These are phyloP conservation scores for Anableps anableps DNA, from an alignment of 2,797 vertebrate species.

Conservation along the genomic window DNA sequence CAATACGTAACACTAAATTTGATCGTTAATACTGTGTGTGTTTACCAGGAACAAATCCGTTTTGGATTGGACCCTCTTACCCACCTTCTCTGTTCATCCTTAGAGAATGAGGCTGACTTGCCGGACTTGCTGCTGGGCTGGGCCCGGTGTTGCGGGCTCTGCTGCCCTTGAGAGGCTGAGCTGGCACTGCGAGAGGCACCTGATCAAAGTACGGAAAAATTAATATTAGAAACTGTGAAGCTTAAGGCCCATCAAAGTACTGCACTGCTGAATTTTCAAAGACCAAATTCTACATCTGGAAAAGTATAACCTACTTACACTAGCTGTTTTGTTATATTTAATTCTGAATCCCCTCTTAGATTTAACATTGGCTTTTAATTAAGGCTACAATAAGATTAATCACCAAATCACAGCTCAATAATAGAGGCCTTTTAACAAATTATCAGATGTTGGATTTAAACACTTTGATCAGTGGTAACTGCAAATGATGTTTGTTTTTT, in stretches of 20 bases:
- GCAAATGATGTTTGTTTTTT: too few species aligned
- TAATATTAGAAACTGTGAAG: not conserved
- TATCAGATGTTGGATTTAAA: not conserved
- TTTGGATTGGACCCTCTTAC: constrained; percentile 14
- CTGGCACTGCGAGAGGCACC: constrained; percentile 38
- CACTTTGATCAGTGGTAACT: not conserved
- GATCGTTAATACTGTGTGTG: not conserved
- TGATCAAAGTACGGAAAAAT: constrained; percentile 30
- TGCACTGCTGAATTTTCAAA: not conserved
- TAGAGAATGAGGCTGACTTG: constrained; percentile 49
- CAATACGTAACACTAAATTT: not conserved
- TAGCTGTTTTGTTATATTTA: not conserved
- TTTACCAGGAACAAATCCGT: not conserved
- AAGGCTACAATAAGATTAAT: not conserved
- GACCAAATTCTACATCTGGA: not conserved
- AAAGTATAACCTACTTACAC: not conserved
- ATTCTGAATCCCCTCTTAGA: not conserved
- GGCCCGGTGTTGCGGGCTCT: constrained; percentile 25
- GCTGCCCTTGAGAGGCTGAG: constrained; percentile 37
- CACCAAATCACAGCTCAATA: not conserved
- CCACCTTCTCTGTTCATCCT: constrained; percentile 72
- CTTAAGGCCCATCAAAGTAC: not conserved
- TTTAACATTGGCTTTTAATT: not conserved
- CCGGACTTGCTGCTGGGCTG: constrained; percentile 28
- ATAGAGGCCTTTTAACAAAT: not conserved